These are phyloP conservation scores for Galerucella nymphaeae DNA, from an alignment of 2,888 invertebrate species.

Conservation along the genomic window DNA sequence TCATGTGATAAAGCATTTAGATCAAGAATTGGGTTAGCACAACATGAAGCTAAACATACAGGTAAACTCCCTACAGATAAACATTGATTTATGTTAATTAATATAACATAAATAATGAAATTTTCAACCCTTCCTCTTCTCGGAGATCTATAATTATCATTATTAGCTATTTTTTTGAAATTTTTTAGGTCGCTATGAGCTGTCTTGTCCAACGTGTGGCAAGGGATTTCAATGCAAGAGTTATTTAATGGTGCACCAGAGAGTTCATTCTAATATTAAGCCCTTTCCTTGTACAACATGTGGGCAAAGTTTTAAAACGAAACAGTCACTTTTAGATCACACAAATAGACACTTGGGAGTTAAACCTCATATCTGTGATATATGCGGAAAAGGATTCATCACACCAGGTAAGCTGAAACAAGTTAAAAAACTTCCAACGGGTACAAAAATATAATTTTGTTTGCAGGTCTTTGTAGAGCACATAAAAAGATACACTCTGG, in stretches of 20 bases:
- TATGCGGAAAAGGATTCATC: conserved; percentile 70
- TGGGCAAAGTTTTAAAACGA: conserved; percentile 70
- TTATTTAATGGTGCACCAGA: conserved; percentile 71
- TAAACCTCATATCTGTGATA: conserved; percentile 70
- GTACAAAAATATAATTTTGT: conserved; percentile 23
- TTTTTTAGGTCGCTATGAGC: conserved; percentile 65
- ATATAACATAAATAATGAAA: no score
- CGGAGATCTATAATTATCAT: no score
- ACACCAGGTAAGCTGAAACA: conserved; percentile 65
- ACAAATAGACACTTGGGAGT: conserved; percentile 72
- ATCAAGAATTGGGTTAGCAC: conserved; percentile 71
- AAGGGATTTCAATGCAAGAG: conserved; percentile 73
- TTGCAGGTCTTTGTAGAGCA: conserved; percentile 68
- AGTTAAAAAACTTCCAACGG: conserved; percentile 8
- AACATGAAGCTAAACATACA: conserved; percentile 72
- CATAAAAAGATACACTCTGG: conserved; percentile 72
- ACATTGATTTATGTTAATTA: background rate
- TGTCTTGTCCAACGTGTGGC: conserved; percentile 70
- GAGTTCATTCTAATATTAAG: conserved; percentile 71
- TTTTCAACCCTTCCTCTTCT: no score
- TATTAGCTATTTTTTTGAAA: conserved; percentile 5
- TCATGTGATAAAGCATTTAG: conserved; percentile 71
- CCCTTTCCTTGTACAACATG: conserved; percentile 71
- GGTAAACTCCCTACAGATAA: conserved; percentile 50
- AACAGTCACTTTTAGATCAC: conserved; percentile 71